A percentile compares a stretch with the other conserved stretches of the same genome.
These are phyloP conservation scores for Dermochelys coriacea DNA, from an alignment of 2,797 vertebrate species.

Conservation along the genomic window DNA sequence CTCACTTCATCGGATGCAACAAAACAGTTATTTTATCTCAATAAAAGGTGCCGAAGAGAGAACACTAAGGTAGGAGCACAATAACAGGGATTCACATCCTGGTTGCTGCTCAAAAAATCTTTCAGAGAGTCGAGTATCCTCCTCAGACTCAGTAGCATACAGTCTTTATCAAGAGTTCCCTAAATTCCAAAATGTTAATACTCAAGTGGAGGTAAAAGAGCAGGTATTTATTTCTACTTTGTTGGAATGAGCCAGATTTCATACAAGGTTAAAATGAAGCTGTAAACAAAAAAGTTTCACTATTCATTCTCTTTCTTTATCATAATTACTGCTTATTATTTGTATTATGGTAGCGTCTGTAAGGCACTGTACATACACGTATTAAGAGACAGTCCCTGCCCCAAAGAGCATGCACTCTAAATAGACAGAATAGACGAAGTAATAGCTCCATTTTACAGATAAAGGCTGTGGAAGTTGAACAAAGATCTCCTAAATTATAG, in stretches of 20 bases:
- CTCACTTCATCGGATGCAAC: too few species aligned
- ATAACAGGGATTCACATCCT: rapidly evolving
- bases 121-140: neutral
- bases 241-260: rapidly evolving
- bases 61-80: rapidly evolving
- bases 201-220: neutral
- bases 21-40: too few species aligned
- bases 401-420: neutral
- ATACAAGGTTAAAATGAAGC: neutral
- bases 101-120: neutral
- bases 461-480: neutral
- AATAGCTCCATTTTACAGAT: neutral
- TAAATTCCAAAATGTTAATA: neutral
- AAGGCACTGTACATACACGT: neutral
- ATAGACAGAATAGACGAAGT: neutral
- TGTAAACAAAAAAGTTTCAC: rapidly evolving
- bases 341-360: neutral
- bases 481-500: neutral
- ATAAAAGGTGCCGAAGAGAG: neutral
- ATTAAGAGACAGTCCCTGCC: neutral
- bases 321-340: rapidly evolving
- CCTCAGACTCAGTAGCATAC: rapidly evolving
- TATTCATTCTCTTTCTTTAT: neutral
- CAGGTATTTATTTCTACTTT: rapidly evolving
- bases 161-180: rapidly evolving